These are phyloP conservation scores for Colaptes auratus DNA, from an alignment of 2,113 vertebrate species.

Conservation along the genomic window DNA sequence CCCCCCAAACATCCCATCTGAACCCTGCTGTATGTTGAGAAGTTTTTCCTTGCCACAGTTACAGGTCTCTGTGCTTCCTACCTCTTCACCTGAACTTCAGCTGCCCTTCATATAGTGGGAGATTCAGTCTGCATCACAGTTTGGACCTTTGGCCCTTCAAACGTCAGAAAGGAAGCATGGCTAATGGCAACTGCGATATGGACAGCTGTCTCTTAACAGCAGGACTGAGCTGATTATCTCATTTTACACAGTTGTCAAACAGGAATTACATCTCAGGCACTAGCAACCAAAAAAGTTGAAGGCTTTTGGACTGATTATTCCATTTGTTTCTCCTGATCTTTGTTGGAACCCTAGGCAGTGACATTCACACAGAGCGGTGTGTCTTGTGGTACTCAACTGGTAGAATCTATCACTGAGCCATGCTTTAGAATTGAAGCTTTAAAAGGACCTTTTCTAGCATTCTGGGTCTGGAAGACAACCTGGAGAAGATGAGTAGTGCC, in stretches of 20 bases:
- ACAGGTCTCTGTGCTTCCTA: neutral
- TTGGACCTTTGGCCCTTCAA: neutral
- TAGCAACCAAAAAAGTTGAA: neutral
- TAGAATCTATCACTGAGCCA: neutral
- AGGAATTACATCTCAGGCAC: neutral
- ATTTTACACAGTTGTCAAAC: constrained; percentile 30
- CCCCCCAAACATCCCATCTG: neutral
- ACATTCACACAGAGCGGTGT: neutral
- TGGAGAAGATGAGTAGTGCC: neutral
- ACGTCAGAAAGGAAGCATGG: neutral
- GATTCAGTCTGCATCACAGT: neutral
- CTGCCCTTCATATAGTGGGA: neutral
- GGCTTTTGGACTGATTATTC: neutral
- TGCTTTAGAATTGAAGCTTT: neutral
- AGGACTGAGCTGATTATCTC: neutral
- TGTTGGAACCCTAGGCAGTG: neutral
- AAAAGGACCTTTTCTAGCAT: neutral
- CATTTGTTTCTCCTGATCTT: neutral
- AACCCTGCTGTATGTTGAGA: neutral
- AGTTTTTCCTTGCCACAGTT: neutral
- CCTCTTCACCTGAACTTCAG: neutral
- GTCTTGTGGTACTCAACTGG: neutral
- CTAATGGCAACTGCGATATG: neutral
- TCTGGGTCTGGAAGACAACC: neutral
- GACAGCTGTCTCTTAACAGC: constrained; percentile 42